phyloP scores from a whole-genome alignment of 2,888 invertebrate species.

The Chloroclystis v-ata region DNA sequence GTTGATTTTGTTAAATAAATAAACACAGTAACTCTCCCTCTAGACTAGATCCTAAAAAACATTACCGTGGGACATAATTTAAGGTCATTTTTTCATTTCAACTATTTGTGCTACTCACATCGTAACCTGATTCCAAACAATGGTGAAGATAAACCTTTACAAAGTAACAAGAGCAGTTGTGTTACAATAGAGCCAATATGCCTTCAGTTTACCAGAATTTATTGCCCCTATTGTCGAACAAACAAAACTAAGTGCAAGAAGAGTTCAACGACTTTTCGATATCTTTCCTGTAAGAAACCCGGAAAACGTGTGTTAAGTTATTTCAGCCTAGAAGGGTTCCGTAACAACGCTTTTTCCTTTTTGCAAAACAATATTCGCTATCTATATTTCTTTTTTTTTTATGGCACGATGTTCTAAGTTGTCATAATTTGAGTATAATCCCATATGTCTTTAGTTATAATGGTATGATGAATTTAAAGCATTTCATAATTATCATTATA shows the following conservation, averaged over 20 bases:
- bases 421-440: too few relatives aligned
- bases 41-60: too few relatives aligned
- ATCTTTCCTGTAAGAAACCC: constrained; percentile 4
- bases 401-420: too few relatives aligned
- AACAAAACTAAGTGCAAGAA: constrained; percentile 8
- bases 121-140: not conserved
- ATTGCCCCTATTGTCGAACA: constrained; percentile 14
- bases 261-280: constrained; percentile 10
- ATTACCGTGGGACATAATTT: too few relatives aligned
- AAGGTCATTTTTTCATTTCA: too few relatives aligned
- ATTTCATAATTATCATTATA: too few relatives aligned
- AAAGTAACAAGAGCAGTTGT: constrained; percentile 6
- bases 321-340: constrained; percentile 1
- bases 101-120: not conserved
- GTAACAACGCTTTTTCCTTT: not conserved
- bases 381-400: too few relatives aligned
- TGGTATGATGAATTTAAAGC: too few relatives aligned
- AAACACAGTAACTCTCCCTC: too few relatives aligned
- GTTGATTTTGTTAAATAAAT: too few relatives aligned
- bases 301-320: constrained; percentile 5
- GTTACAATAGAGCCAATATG: not conserved
- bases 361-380: too few relatives aligned
- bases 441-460: too few relatives aligned
- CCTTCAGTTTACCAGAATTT: constrained; percentile 10
- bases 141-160: constrained; percentile 3